Percentiles rank a stretch among this genome's conserved stretches.
phyloP scores from a whole-genome alignment of 2,888 invertebrate genomes.

The Priapulus caudatus region DNA sequence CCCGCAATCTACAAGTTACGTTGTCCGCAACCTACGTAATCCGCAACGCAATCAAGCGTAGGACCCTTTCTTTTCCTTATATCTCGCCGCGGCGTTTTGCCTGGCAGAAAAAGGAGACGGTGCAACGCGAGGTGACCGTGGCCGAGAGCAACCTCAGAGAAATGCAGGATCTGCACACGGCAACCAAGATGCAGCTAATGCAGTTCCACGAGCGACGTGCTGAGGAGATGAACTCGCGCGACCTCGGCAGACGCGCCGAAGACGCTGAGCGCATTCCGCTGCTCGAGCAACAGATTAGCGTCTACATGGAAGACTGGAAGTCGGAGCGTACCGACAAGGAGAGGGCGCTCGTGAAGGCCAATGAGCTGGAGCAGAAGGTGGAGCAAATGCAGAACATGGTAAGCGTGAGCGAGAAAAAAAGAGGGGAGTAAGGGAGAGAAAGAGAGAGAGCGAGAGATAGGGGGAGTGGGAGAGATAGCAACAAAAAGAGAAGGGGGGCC shows the following conservation, averaged over 20 bases:
- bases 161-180: background rate
- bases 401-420: too few species aligned
- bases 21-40: too few species aligned
- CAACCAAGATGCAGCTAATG: background rate
- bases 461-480: too few species aligned
- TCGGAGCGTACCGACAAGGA: background rate
- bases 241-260: background rate
- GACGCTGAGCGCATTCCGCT: background rate
- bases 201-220: too few species aligned
- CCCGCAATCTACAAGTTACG: too few species aligned
- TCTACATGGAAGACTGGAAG: conserved; percentile 1
- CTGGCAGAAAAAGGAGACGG: background rate
- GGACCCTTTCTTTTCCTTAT: too few species aligned
- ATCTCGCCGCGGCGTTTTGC: too few species aligned
- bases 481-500: too few species aligned
- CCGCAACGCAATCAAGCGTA: too few species aligned
- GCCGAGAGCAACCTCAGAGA: background rate
- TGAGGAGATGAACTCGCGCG: background rate
- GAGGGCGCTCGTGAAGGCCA: background rate
- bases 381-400: background rate
- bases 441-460: too few species aligned
- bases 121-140: background rate
- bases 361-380: conserved; percentile 1
- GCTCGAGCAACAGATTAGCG: background rate
- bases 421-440: too few species aligned